These are phyloP conservation scores for Bilobella aurantiaca DNA, from an alignment of 1,140 invertebrate genomes.

Conservation along the genomic window DNA sequence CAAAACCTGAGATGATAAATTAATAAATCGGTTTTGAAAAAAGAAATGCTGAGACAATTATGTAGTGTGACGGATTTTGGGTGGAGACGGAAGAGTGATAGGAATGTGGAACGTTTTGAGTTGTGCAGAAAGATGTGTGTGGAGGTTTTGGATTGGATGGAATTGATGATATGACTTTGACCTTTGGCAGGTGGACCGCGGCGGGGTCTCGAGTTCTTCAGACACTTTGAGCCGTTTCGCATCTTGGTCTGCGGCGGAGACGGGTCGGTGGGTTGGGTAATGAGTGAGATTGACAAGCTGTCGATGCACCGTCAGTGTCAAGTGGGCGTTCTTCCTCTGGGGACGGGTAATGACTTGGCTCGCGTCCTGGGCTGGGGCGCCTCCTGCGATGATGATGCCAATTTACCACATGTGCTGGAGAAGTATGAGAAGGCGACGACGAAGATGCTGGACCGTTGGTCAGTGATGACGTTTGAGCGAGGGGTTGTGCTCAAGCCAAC, in stretches of 20 bases:
- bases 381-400: constrained; percentile 87
- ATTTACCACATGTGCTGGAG: constrained; percentile 79
- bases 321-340: constrained; percentile 81
- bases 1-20: too few species aligned
- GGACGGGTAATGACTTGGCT: constrained; percentile 90
- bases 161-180: too few species aligned
- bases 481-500: constrained; percentile 28
- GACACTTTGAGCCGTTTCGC: constrained; percentile 81
- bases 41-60: not conserved
- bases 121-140: not conserved
- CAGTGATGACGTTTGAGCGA: constrained; percentile 70
- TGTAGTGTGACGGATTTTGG: not conserved
- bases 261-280: constrained; percentile 86
- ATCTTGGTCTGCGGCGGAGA: constrained; percentile 87
- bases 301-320: constrained; percentile 87
- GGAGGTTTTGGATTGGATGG: not conserved
- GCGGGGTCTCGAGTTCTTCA: constrained; percentile 75
- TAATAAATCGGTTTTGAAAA: not conserved
- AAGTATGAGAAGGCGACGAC: constrained; percentile 88
- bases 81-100: not conserved
- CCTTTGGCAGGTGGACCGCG: constrained; percentile 60
- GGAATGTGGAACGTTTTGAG: not conserved
- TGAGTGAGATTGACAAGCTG: constrained; percentile 81
- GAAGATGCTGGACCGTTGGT: constrained; percentile 91
- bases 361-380: constrained; percentile 91